Percentiles rank a stretch among this genome's conserved stretches.
Conservation (phyloP, 1,140 invertebrate genomes). For the Aphelinus atriplicis region DNA sequence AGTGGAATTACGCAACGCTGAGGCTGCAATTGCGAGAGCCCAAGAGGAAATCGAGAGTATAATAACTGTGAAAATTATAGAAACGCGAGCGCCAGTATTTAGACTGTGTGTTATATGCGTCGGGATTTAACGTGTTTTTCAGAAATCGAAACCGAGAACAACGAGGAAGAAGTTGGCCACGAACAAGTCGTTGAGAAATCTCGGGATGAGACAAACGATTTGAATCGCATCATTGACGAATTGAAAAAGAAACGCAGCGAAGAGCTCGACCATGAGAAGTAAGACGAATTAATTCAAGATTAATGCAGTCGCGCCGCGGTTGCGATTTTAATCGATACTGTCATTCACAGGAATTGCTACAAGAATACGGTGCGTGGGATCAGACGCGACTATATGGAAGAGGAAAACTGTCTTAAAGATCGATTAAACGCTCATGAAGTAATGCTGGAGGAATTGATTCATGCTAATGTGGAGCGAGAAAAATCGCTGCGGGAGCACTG, state of each 20-base stretch:
- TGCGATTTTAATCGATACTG: not conserved
- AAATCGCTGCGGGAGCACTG: slow-evolving; percentile 25
- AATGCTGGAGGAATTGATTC: slow-evolving; percentile 33
- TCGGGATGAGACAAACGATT: slow-evolving; percentile 6
- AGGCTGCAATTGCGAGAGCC: slow-evolving; percentile 23
- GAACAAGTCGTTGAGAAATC: slow-evolving; percentile 2
- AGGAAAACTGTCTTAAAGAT: slow-evolving; percentile 26
- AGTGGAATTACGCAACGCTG: slow-evolving; percentile 41
- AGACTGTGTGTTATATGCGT: not conserved
- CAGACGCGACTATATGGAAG: not conserved
- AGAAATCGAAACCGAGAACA: slow-evolving; percentile 6
- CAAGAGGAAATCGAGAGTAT: slow-evolving; percentile 37
- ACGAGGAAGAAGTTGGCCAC: slow-evolving; percentile 2
- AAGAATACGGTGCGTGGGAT: slow-evolving; percentile 14
- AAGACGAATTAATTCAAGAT: slow-evolving; percentile 24
- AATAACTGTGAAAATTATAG: too few species aligned
- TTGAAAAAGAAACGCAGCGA: not conserved
- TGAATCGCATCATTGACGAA: slow-evolving; percentile 20
- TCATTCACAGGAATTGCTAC: slow-evolving; percentile 20
- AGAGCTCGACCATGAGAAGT: slow-evolving; percentile 20
- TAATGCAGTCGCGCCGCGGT: not conserved
- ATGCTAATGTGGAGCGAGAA: slow-evolving; percentile 34
- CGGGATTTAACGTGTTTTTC: not conserved
- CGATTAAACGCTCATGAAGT: slow-evolving; percentile 25
- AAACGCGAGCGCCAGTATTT: too few species aligned